phyloP scores from a whole-genome alignment of 2,888 invertebrate species.

The Ormyrus rosae region DNA sequence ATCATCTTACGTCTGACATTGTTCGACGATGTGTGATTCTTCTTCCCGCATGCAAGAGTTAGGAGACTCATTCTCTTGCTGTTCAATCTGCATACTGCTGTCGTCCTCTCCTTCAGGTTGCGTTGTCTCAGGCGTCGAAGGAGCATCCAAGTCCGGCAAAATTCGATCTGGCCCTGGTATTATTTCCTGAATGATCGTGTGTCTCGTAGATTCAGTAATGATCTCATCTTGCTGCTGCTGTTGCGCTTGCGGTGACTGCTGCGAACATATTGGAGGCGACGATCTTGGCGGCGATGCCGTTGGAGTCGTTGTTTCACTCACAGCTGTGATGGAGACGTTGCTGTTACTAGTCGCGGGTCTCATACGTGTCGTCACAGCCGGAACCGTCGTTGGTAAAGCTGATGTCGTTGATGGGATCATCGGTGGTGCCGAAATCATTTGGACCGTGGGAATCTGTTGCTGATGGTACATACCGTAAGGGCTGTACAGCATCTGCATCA shows the following conservation, averaged over 20 bases:
- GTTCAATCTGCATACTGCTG: conserved; percentile 58
- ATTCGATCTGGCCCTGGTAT: conserved; percentile 65
- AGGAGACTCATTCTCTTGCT: conserved; percentile 63
- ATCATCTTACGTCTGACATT: conserved; percentile 50
- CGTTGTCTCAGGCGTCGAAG: conserved; percentile 58
- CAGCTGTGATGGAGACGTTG: conserved; percentile 45
- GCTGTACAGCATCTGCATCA: conserved; percentile 77
- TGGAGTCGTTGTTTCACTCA: conserved; percentile 19
- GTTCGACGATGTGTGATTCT: conserved; percentile 30
- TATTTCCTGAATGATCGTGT: conserved; percentile 62
- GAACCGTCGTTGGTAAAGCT: conserved; percentile 65
- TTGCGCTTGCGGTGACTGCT: not conserved
- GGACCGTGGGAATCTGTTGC: conserved; percentile 76
- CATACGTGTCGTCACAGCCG: conserved; percentile 60
- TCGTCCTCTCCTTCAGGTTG: conserved; percentile 44
- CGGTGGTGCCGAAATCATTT: conserved; percentile 76
- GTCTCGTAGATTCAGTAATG: conserved; percentile 60
- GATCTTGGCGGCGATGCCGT: conserved; percentile 29
- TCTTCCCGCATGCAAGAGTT: conserved; percentile 56
- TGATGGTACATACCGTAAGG: conserved; percentile 78
- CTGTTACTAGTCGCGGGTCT: conserved; percentile 54
- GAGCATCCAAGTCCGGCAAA: conserved; percentile 66
- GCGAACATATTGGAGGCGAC: not conserved
- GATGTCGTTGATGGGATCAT: conserved; percentile 69
- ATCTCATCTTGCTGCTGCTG: conserved; percentile 21